phyloP scores from a whole-genome alignment of 2,113 vertebrate species.

The Menidia beryllina region DNA sequence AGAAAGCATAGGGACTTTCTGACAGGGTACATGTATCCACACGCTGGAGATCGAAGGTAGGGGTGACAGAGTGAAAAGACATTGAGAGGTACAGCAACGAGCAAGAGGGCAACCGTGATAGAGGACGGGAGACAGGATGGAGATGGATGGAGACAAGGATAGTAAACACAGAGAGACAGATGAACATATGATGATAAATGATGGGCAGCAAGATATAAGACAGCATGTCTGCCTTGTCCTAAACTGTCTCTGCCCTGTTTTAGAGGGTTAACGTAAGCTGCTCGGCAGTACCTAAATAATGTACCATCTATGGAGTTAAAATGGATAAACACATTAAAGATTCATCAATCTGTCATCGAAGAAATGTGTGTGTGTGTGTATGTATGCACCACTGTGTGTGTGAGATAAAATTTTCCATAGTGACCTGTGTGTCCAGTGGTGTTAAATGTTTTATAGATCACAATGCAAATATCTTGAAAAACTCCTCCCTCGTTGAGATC shows the following conservation, averaged over 20 bases:
- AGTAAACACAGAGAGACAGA: conserved; percentile 64
- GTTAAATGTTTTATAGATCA: conserved; percentile 19
- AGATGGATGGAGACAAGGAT: conserved; percentile 58
- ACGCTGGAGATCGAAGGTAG: conserved; percentile 44
- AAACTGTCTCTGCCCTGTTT: conserved; percentile 60
- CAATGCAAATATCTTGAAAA: conserved; percentile 29
- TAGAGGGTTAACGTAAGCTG: conserved; percentile 75
- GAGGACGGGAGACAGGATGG: conserved; percentile 35
- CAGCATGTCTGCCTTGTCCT: conserved; percentile 41
- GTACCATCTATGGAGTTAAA: conserved; percentile 76
- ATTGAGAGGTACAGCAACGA: conserved; percentile 27
- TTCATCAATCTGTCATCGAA: conserved; percentile 73
- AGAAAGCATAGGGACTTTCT: conserved; percentile 43
- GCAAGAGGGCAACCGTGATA: conserved; percentile 6
- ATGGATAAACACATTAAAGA: conserved; percentile 83
- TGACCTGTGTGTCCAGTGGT: conserved; percentile 17
- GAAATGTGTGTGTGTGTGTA: conserved; percentile 28
- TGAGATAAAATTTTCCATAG: conserved; percentile 13
- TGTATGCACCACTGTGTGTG: conserved; percentile 12
- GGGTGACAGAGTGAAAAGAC: conserved; percentile 31
- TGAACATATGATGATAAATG: conserved; percentile 67
- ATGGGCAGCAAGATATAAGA: conserved; percentile 42
- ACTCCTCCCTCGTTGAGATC: conserved; percentile 11
- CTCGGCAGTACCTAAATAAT: conserved; percentile 75
- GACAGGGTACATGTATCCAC: conserved; percentile 48